Conservation (phyloP, 2,797 vertebrate species). For the Xiphophorus birchmanni region DNA sequence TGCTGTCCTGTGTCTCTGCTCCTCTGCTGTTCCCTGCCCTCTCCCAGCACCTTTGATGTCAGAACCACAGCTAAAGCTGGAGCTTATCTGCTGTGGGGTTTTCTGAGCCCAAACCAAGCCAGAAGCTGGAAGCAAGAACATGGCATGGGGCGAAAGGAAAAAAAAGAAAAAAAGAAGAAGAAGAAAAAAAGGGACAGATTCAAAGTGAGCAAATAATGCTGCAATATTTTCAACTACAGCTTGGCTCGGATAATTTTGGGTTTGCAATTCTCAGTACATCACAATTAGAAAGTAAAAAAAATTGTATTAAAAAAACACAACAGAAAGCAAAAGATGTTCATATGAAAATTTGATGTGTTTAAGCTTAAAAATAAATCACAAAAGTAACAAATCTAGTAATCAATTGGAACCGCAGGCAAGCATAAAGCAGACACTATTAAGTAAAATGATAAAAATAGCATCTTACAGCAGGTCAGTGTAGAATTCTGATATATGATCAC, state of each 20-base stretch:
- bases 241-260: slow-evolving; percentile 4
- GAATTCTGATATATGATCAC: not conserved
- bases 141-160: slow-evolving; percentile 36
- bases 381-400: not conserved
- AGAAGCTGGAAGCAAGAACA: slow-evolving; percentile 54
- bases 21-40: slow-evolving; percentile 45
- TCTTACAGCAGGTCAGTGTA: not conserved
- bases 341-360: no score
- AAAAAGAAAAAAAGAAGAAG: not conserved
- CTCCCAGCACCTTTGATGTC: slow-evolving; percentile 73
- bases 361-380: not conserved
- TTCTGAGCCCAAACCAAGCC: slow-evolving; percentile 49
- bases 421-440: not conserved
- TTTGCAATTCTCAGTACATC: not conserved
- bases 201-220: slow-evolving; percentile 9
- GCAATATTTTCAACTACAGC: not conserved
- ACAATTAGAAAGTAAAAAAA: not conserved
- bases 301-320: not conserved
- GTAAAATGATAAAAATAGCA: not conserved
- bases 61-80: slow-evolving; percentile 64
- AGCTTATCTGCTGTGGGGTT: slow-evolving; percentile 69
- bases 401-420: not conserved
- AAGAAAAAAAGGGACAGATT: not conserved
- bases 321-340: not conserved
- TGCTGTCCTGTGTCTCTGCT: slow-evolving; percentile 41